Evolutionary conservation across 2,113 vertebrate genomes (phyloP), one percentile per base, ranked within the genome.

Genomic region (Electrona antarctica): DNA sequence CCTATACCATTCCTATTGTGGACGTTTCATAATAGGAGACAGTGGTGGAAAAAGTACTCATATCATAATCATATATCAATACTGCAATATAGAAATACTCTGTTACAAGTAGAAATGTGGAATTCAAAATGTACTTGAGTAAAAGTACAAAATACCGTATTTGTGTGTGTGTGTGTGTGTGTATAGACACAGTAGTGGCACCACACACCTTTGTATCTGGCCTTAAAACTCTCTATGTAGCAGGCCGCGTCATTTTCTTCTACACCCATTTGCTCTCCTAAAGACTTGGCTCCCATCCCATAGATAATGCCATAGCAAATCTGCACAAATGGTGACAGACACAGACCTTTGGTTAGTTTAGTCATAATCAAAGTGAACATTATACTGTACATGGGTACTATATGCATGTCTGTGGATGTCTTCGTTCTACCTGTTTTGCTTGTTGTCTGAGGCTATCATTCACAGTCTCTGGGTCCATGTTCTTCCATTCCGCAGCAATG

Each of bases 231-330:
- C 21, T 99, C 95, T 15, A 98, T 98, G 77, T 98, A 99, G 81
- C 77, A 92, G 57, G 94, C 94, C 11, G 97, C 97, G 70, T 97
- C 96, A 0, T 93, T 92, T 89, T 98, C 96, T 65, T 94, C 94
- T 83, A 97, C 92, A 58, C 93, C 96, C 97, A 99, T 99, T 86
- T 99, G 97, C 78, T 99, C 96, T 14, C 95, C 96, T 76, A 99
- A 89, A 77, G 97, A 96, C 75, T 97, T 98, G 59, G 97, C 94
- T 89, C 98, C 97, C 92, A 99, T 99, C 71, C 98, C 98, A 49
- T 99, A 99, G 81, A 99, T 95, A 67, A 99, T 99, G 76, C 97
- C 98, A 72, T 99, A 99, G 88, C 97, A 99, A 87, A 99, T 97
- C 98, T 99, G 80, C 45, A 77, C 57, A 64, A 15, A 69, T 8